Conservation (phyloP, 2,888 invertebrate genomes). For the Brenthis hecate region DNA sequence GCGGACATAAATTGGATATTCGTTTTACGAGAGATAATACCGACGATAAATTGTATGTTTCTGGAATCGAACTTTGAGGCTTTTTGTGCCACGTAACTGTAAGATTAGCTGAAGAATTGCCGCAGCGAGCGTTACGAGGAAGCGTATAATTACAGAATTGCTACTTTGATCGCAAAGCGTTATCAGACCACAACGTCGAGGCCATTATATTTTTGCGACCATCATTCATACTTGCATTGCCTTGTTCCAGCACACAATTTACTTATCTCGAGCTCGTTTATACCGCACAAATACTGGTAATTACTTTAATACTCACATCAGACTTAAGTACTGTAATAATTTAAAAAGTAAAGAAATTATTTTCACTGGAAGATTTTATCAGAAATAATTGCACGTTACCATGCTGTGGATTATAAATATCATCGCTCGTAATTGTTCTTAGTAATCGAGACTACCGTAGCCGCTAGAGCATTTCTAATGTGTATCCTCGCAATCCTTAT, state of each 20-base stretch:
- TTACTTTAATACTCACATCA: slow-evolving; percentile 41
- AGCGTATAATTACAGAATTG: slow-evolving; percentile 57
- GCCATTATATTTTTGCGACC: slow-evolving; percentile 63
- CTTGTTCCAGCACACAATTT: slow-evolving; percentile 43
- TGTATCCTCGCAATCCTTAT: slow-evolving; percentile 14
- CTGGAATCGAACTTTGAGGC: slow-evolving; percentile 60
- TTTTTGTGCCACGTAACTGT: slow-evolving; percentile 43
- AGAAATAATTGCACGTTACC: slow-evolving; percentile 20
- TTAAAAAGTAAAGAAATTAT: slow-evolving; percentile 36
- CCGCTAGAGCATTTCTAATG: slow-evolving; percentile 2
- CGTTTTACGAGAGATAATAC: slow-evolving; percentile 77
- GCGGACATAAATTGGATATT: slow-evolving; percentile 76
- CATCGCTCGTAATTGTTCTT: slow-evolving; percentile 14
- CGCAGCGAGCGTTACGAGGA: slow-evolving; percentile 51
- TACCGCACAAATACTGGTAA: slow-evolving; percentile 48
- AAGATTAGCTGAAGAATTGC: slow-evolving; percentile 40
- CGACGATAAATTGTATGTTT: slow-evolving; percentile 72
- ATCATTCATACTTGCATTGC: slow-evolving; percentile 50
- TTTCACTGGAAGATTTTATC: slow-evolving; percentile 34
- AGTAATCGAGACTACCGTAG: background rate
- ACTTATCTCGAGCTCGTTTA: slow-evolving; percentile 58
- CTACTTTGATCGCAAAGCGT: slow-evolving; percentile 54
- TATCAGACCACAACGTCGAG: slow-evolving; percentile 64
- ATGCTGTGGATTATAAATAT: slow-evolving; percentile 14
- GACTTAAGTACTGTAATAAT: slow-evolving; percentile 41